Evolutionary conservation across 1,140 invertebrate species (phyloP).

Genomic region (Macrobrachium nipponense): DNA sequence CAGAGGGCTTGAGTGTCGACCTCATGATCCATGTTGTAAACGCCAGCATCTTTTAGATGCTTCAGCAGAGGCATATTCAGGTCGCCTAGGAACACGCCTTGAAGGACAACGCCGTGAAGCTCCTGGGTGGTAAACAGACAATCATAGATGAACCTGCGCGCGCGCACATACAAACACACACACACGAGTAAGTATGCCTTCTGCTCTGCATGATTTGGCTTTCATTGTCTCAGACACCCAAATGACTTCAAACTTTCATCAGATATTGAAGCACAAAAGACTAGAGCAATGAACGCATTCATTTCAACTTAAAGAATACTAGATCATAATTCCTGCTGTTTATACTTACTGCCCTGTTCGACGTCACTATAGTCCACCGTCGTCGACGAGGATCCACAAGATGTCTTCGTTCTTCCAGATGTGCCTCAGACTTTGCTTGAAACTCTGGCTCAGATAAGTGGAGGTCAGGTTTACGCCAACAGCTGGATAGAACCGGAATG

Average conservation of each 20-base stretch:
- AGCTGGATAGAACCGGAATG: conserved; percentile 8
- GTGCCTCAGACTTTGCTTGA: conserved; percentile 12
- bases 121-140: conserved; percentile 4
- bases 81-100: conserved; percentile 43
- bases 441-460: conserved; percentile 4
- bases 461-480: conserved; percentile 42
- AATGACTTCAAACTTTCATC: no score
- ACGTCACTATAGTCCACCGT: conserved; percentile 39
- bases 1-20: conserved; percentile 41
- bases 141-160: no score
- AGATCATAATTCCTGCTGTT: no score
- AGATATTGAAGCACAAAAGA: no score
- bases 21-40: conserved; percentile 41
- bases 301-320: no score
- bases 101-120: conserved; percentile 34
- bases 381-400: conserved; percentile 33
- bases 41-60: conserved; percentile 25
- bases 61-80: conserved; percentile 34
- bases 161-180: no score
- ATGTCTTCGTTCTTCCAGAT: conserved; percentile 22
- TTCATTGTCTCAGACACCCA: no score
- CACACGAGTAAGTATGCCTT: no score
- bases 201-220: no score
- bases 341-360: conserved; percentile 7
- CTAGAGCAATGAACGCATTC: no score